These are phyloP conservation scores for Phylloscopus collybita DNA, from an alignment of 2,797 vertebrate genomes.

Conservation along the genomic window DNA sequence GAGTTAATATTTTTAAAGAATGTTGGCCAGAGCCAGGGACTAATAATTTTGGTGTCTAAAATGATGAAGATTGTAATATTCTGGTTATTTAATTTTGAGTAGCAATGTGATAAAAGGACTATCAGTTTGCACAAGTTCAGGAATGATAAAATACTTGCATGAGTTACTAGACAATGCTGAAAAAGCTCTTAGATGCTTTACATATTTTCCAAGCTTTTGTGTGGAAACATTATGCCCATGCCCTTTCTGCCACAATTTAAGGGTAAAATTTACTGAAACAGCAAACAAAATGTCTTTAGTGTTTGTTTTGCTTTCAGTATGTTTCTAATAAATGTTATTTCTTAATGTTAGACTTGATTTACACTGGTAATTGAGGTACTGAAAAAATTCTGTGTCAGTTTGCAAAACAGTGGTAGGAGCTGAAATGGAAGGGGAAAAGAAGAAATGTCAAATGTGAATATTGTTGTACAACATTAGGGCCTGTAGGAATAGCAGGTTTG, in stretches of 20 bases:
- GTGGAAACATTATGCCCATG: neutral
- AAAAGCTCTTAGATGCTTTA: neutral
- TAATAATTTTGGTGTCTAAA: slow-evolving; percentile 70
- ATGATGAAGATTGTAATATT: slow-evolving; percentile 58
- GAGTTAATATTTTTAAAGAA: slow-evolving; percentile 71
- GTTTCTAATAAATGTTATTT: neutral
- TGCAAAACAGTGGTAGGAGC: neutral
- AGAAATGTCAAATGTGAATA: neutral
- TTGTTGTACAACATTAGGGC: neutral
- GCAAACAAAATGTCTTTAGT: neutral
- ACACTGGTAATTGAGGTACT: neutral
- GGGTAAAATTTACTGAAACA: neutral
- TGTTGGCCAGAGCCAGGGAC: slow-evolving; percentile 44
- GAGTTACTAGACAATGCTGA: neutral
- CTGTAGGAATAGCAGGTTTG: neutral
- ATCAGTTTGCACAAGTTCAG: neutral
- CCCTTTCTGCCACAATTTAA: neutral
- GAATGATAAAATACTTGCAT: neutral
- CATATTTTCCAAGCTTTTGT: neutral
- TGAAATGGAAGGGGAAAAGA: neutral
- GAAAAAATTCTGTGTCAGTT: neutral
- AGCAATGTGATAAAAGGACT: neutral
- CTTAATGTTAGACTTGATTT: neutral
- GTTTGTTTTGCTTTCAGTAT: neutral
- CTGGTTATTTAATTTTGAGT: slow-evolving; percentile 26